Conservation (phyloP, 2,888 invertebrate species). For the Chrysolina americana region DNA sequence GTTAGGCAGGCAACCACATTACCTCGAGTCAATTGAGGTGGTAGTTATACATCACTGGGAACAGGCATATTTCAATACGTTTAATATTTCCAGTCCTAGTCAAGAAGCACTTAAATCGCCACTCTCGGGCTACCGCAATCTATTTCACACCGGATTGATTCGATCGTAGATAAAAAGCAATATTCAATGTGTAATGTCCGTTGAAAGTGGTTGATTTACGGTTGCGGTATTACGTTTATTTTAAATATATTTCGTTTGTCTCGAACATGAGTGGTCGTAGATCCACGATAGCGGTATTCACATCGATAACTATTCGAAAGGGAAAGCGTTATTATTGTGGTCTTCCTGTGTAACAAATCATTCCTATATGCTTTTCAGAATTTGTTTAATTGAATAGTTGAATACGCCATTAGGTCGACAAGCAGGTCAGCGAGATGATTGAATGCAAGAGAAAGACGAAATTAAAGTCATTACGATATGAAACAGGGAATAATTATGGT, state of each 20-base stretch:
- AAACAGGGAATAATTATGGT: too few relatives aligned
- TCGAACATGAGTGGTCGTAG: neutral
- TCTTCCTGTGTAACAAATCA: constrained; percentile 12
- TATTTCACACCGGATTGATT: neutral
- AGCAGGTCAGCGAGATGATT: neutral
- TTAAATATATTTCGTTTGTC: constrained; percentile 1
- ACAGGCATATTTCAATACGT: neutral
- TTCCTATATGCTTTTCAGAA: neutral
- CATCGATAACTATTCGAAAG: neutral
- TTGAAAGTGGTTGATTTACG: constrained; percentile 7
- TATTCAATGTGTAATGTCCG: neutral
- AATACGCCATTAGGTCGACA: constrained; percentile 4
- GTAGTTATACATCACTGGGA: neutral
- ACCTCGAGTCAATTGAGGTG: neutral
- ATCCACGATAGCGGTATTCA: neutral
- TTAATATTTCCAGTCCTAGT: neutral
- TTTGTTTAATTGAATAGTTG: constrained; percentile 10
- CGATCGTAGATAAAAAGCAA: neutral
- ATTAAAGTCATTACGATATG: neutral
- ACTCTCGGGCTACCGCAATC: neutral
- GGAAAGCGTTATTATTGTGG: neutral
- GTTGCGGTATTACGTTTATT: neutral
- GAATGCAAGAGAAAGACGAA: constrained; percentile 1
- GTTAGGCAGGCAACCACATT: too few relatives aligned
- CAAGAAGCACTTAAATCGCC: neutral